Conservation (phyloP, 2,113 vertebrate species). For the Neodon shergylaensis region DNA sequence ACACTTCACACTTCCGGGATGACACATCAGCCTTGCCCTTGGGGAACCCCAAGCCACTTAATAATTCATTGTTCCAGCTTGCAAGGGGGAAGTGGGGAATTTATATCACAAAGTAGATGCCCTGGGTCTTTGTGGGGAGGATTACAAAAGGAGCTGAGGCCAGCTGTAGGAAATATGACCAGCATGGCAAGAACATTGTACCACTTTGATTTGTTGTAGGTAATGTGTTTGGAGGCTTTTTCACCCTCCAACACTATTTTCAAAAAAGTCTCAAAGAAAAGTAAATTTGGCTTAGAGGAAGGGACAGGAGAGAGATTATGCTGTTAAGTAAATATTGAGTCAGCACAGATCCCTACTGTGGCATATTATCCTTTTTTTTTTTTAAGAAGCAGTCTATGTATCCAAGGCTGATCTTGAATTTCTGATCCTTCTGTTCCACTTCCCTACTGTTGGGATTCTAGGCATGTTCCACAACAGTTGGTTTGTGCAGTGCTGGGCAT, state of each 20-base stretch:
- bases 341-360: neutral
- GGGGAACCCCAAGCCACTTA: slow-evolving; percentile 54
- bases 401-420: neutral
- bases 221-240: neutral
- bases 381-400: neutral
- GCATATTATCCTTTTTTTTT: neutral
- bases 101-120: slow-evolving; percentile 3
- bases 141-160: neutral
- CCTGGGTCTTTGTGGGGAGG: slow-evolving; percentile 28
- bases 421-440: neutral
- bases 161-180: neutral
- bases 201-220: slow-evolving; percentile 18
- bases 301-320: neutral
- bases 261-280: neutral
- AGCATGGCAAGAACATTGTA: neutral
- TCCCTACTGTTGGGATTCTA: neutral
- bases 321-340: neutral
- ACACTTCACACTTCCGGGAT: slow-evolving; percentile 71
- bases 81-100: slow-evolving; percentile 33
- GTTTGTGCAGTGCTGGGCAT: neutral
- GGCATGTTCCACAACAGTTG: neutral
- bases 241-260: neutral
- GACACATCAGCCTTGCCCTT: slow-evolving; percentile 60
- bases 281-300: neutral
- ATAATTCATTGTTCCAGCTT: slow-evolving; percentile 46